phyloP scores from a whole-genome alignment of 2,113 vertebrate genomes.

The Oreochromis aureus region DNA sequence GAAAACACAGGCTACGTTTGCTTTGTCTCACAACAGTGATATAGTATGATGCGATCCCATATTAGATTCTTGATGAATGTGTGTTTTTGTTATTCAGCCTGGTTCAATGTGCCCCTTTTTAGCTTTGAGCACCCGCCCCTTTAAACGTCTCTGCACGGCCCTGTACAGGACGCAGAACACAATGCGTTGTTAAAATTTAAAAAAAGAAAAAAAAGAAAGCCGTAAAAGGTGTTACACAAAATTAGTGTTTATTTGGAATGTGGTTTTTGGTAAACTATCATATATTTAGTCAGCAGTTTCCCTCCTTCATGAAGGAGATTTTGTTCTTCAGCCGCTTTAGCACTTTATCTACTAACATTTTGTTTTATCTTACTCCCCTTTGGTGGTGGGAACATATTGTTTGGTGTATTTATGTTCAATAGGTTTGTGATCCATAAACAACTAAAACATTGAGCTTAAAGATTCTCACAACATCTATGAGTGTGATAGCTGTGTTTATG shows the following conservation, averaged over 20 bases:
- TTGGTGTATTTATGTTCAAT: background rate
- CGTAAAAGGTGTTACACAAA: background rate
- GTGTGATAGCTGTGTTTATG: background rate
- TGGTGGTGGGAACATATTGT: background rate
- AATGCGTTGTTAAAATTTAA: fast-evolving
- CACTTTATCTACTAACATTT: background rate
- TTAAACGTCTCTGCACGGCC: too few species aligned
- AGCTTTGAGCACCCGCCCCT: too few species aligned
- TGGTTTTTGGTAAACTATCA: background rate
- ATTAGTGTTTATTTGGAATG: background rate
- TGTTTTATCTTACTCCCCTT: background rate
- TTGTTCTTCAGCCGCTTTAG: background rate
- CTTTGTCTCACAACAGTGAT: too few species aligned
- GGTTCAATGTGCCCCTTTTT: too few species aligned
- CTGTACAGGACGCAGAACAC: background rate
- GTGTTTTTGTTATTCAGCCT: too few species aligned
- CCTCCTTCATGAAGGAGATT: background rate
- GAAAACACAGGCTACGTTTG: too few species aligned
- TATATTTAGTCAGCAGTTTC: background rate
- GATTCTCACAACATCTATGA: background rate
- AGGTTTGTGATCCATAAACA: background rate
- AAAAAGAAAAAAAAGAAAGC: background rate
- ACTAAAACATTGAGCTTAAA: background rate
- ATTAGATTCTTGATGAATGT: too few species aligned
- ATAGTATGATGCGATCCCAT: too few species aligned